These are phyloP conservation scores for Chauna torquata DNA, from an alignment of 2,113 vertebrate genomes.

Conservation along the genomic window DNA sequence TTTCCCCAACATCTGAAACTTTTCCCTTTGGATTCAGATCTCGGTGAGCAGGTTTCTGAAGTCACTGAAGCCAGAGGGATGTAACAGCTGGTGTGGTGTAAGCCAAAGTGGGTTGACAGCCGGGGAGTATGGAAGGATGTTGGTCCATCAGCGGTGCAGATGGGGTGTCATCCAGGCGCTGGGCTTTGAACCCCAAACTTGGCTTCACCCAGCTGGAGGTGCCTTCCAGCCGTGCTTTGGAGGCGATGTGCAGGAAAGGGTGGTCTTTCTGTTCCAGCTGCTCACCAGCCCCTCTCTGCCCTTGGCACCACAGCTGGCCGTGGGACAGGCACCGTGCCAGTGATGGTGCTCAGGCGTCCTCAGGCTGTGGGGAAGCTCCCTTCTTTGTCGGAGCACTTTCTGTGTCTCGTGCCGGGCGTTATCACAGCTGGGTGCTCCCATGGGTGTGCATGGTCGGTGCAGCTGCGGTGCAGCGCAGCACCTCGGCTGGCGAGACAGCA, in stretches of 20 bases:
- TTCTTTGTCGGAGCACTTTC: neutral
- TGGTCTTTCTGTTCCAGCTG: too few species aligned
- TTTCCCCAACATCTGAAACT: neutral
- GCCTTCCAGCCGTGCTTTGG: neutral
- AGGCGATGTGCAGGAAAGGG: neutral
- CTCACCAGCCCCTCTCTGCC: neutral
- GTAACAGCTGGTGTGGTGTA: neutral
- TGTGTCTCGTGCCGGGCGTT: neutral
- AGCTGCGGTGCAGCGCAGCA: fast-evolving
- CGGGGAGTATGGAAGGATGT: neutral
- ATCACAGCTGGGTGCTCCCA: neutral
- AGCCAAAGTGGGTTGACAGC: neutral
- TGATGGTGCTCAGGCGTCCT: neutral
- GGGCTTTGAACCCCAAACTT: neutral
- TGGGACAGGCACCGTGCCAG: fast-evolving
- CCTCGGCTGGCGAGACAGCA: fast-evolving
- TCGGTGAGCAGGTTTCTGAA: neutral
- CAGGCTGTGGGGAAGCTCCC: neutral
- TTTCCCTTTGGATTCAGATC: neutral
- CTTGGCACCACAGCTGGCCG: fast-evolving
- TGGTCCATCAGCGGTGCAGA: neutral
- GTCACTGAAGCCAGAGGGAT: neutral
- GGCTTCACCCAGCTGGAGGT: too few species aligned
- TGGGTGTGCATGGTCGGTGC: neutral
- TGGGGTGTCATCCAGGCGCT: neutral